A percentile compares a stretch with the other conserved stretches of the same genome.
phyloP scores from a whole-genome alignment of 2,797 vertebrate species.

The Enteromius thamalakanensis region DNA sequence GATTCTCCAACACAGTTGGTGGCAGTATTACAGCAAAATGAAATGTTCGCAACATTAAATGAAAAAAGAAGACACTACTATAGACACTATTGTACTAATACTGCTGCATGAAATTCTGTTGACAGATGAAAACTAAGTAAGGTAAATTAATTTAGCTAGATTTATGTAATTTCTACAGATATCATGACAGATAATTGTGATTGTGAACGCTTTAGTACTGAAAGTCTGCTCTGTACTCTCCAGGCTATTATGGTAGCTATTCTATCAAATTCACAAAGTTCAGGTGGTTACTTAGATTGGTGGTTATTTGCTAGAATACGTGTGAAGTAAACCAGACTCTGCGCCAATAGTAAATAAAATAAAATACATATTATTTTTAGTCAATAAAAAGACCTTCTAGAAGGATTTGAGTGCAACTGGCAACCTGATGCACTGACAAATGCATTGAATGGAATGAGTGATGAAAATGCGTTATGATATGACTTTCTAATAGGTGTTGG shows the following conservation, averaged over 20 bases:
- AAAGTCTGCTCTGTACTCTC: background rate
- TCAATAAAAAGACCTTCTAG: background rate
- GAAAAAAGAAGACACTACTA: background rate
- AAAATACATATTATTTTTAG: background rate
- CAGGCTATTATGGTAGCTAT: background rate
- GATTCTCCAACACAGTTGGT: background rate
- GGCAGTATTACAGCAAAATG: background rate
- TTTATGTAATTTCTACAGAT: background rate
- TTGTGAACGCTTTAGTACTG: background rate
- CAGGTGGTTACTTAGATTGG: background rate
- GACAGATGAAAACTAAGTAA: background rate
- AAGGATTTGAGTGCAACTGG: slow-evolving; percentile 4
- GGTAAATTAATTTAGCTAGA: background rate
- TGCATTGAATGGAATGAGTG: background rate
- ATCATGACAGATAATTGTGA: background rate
- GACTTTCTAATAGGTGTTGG: background rate
- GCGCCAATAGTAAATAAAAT: background rate
- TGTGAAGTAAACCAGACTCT: background rate
- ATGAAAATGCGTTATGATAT: background rate
- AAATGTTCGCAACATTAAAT: background rate
- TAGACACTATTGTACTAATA: background rate
- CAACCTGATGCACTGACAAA: background rate
- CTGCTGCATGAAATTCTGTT: no score
- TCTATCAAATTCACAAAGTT: background rate
- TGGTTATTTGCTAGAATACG: background rate